A percentile compares a stretch with the other conserved stretches of the same genome.
These are phyloP conservation scores for Leucophenga maculata DNA, from an alignment of 2,888 invertebrate species.

Conservation along the genomic window DNA sequence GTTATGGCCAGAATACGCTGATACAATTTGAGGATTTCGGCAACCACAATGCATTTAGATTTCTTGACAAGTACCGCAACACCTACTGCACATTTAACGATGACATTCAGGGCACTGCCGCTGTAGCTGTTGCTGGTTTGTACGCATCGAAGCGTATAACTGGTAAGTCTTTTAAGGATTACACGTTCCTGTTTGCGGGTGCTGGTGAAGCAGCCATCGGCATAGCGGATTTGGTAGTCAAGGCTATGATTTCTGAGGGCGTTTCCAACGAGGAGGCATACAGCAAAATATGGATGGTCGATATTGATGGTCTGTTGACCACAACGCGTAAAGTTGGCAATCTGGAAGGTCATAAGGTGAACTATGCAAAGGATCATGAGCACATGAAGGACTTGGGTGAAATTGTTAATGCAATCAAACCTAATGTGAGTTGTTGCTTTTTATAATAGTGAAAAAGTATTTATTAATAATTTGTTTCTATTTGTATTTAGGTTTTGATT, in stretches of 20 bases:
- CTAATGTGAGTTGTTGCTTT: constrained; percentile 80
- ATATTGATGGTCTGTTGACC: constrained; percentile 91
- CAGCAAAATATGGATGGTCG: constrained; percentile 95
- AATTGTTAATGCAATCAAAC: constrained; percentile 88
- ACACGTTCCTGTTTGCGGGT: constrained; percentile 92
- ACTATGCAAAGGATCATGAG: constrained; percentile 84
- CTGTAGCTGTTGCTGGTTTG: constrained; percentile 95
- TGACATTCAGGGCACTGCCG: constrained; percentile 98
- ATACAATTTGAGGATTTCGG: constrained; percentile 98
- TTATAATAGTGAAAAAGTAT: neutral
- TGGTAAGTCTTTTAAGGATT: constrained; percentile 85
- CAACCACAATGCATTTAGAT: constrained; percentile 95
- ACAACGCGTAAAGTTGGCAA: constrained; percentile 78
- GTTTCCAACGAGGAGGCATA: constrained; percentile 81
- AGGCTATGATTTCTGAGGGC: constrained; percentile 87
- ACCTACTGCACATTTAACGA: constrained; percentile 98
- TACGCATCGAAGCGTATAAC: constrained; percentile 71
- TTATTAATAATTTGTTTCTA: constrained; percentile 2
- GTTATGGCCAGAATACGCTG: constrained; percentile 89
- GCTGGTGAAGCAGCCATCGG: constrained; percentile 94
- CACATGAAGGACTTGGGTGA: constrained; percentile 85
- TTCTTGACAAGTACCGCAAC: constrained; percentile 91
- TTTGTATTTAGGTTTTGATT: constrained; percentile 70
- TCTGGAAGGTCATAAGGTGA: constrained; percentile 79
- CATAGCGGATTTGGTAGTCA: constrained; percentile 90